phyloP scores from a whole-genome alignment of 2,888 invertebrate genomes.

The Merodon equestris region DNA sequence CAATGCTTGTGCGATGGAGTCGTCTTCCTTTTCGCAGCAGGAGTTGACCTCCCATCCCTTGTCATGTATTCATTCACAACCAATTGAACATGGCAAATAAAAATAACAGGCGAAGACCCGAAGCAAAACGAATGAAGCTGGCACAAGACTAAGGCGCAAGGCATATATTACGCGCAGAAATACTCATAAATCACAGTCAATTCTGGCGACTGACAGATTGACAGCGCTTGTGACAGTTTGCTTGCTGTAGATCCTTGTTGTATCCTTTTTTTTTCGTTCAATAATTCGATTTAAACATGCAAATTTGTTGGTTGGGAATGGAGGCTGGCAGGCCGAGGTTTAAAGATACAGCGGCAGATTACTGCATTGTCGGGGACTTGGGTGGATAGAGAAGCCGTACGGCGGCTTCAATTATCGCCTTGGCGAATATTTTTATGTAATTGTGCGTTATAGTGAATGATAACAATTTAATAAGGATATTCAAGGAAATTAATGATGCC shows the following conservation, averaged over 20 bases:
- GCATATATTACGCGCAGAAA: slow-evolving; percentile 38
- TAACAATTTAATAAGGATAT: slow-evolving; percentile 60
- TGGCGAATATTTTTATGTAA: slow-evolving; percentile 48
- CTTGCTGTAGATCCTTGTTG: slow-evolving; percentile 35
- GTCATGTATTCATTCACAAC: slow-evolving; percentile 20
- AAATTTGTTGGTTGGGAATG: slow-evolving; percentile 24
- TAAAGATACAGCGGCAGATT: neutral
- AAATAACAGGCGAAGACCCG: slow-evolving; percentile 16
- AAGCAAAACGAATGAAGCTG: slow-evolving; percentile 11
- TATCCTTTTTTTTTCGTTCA: slow-evolving; percentile 40
- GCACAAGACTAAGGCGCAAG: neutral
- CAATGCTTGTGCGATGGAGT: slow-evolving; percentile 21
- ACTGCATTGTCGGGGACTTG: too few relatives aligned
- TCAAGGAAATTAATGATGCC: slow-evolving; percentile 47
- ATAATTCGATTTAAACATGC: slow-evolving; percentile 61
- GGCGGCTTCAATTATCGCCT: slow-evolving; percentile 53
- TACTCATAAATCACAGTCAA: slow-evolving; percentile 63
- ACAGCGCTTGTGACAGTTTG: slow-evolving; percentile 61
- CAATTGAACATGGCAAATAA: slow-evolving; percentile 57
- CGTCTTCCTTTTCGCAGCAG: neutral
- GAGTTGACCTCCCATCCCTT: neutral
- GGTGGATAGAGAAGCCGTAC: slow-evolving; percentile 16
- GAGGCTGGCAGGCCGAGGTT: slow-evolving; percentile 1
- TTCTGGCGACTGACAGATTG: slow-evolving; percentile 61
- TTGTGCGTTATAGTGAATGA: slow-evolving; percentile 61